Conservation (phyloP, 2,888 invertebrate species). For the Papilio demoleus region DNA sequence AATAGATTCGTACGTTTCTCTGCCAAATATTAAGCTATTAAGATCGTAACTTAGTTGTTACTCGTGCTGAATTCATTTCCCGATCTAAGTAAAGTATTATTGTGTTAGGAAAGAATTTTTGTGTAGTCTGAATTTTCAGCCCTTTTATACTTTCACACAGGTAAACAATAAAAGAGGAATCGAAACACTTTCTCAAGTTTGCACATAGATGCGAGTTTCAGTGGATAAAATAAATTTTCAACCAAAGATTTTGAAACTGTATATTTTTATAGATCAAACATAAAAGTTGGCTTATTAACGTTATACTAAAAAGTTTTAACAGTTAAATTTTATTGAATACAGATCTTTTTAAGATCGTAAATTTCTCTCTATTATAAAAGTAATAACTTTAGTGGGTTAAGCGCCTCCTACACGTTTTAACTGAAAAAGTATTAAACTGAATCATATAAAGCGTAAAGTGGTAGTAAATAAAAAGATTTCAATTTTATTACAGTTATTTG, state of each 20-base stretch:
- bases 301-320: background rate
- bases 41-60: background rate
- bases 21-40: conserved; percentile 11
- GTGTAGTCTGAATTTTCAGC: background rate
- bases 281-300: background rate
- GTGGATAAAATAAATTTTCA: background rate
- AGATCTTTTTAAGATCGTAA: conserved; percentile 2
- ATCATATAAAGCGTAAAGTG: background rate
- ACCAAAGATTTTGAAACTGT: background rate
- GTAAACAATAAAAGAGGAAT: background rate
- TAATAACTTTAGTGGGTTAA: conserved; percentile 13
- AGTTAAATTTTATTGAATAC: conserved; percentile 12
- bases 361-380: background rate
- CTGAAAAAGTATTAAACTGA: background rate
- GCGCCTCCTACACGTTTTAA: conserved; percentile 10
- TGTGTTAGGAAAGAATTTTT: background rate
- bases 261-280: background rate
- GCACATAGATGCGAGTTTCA: background rate
- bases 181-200: background rate
- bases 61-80: background rate
- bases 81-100: background rate
- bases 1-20: conserved; percentile 27
- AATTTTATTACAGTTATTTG: background rate
- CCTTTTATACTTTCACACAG: background rate
- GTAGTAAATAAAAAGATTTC: background rate